These are phyloP conservation scores for Arothron firmamentum DNA, from an alignment of 2,113 vertebrate species.

Conservation along the genomic window DNA sequence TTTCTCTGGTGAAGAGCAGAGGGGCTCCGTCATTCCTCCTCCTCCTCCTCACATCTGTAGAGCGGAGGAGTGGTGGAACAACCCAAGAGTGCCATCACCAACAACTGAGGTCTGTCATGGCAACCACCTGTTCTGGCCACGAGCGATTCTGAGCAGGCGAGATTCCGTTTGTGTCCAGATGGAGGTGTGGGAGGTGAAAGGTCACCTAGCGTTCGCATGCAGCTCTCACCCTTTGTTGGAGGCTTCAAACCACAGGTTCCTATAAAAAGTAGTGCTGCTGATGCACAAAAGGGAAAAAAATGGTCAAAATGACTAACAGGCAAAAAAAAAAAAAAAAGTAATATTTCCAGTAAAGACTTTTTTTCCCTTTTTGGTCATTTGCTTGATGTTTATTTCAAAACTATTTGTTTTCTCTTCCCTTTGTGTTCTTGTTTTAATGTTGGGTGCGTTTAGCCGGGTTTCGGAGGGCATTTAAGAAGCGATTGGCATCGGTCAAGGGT, in stretches of 20 bases:
- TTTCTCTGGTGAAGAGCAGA: background rate
- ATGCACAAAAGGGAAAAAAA: background rate
- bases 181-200: constrained; percentile 23
- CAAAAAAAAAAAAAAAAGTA: too few relatives aligned
- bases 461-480: constrained; percentile 21
- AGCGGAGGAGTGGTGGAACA: constrained; percentile 9
- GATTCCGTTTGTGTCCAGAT: background rate
- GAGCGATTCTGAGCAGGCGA: background rate
- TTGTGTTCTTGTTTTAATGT: constrained; percentile 1
- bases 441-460: background rate
- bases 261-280: background rate
- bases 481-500: constrained; percentile 36
- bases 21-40: constrained; percentile 6
- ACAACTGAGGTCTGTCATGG: constrained; percentile 15
- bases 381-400: background rate
- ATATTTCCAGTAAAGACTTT: background rate
- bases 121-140: background rate
- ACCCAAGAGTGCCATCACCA: constrained; percentile 8
- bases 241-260: constrained; percentile 7
- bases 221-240: background rate
- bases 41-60: constrained; percentile 30
- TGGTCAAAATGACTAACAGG: too few relatives aligned
- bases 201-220: constrained; percentile 3
- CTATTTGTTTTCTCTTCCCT: background rate
- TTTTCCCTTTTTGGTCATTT: background rate